Base-by-base conservation (phyloP, 2,888 invertebrate genomes). In the Synergus umbraculus region DNA sequence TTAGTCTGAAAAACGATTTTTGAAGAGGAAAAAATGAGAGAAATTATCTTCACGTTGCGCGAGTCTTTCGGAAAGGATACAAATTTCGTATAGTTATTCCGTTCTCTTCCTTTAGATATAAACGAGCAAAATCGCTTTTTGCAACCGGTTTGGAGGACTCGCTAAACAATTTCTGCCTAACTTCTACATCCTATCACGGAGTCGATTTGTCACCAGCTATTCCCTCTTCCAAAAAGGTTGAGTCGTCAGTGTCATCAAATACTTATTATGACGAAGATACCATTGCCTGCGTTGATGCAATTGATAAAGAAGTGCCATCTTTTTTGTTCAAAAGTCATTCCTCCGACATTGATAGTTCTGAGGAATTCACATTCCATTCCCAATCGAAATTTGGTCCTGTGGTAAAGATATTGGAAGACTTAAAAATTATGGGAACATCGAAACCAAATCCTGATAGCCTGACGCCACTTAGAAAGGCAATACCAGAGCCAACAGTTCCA, bases 91-190 rank as follows among this genome's bases (percentile, higher is more conserved):
- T 12, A 60, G 18, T 44, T 65, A 10, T 44, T 49, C 9, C n/a
- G 29, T 29, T 29, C 22, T 29, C n/a, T 18, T 37, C 69, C 81
- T 84, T 18, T 64, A 88, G 83, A 65, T 80, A 58, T 69, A 85
- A 85, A 49, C 73, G 83, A 44, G 73, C 84, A 77, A 87, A 81
- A 78, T 83, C 86, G 2, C 67, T 84, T 22, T 80, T 83, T 0
- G 78, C 85, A 9, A 87, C 84, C 10, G 90, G 88, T 10, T 67
- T 92, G 58, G 91, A 92, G 66, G 90, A 91, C 18, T 85, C 93
- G 29, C 90, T 92, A 87, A 91, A 85, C 81, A 89, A 91, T 29
- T 87, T 88, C 22, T 91, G 91, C 5, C 85, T 91, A 69, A 89
- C 89, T 0, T 90, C 90, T 3, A 88, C 89, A 22, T 91, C 91